These are phyloP conservation scores for Arvicanthis niloticus DNA, from an alignment of 2,113 vertebrate genomes.

Conservation along the genomic window DNA sequence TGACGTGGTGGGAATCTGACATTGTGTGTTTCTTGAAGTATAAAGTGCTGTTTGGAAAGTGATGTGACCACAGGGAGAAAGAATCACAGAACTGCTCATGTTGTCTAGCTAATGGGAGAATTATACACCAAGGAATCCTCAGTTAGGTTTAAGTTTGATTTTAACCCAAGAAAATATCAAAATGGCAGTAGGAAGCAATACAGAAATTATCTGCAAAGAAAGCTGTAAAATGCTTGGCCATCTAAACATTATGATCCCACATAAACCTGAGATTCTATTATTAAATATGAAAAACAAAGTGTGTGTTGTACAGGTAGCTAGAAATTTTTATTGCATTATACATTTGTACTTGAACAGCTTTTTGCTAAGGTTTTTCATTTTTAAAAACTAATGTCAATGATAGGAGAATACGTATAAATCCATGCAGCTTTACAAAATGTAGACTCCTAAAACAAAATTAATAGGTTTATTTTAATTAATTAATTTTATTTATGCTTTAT, in stretches of 20 bases:
- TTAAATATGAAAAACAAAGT: constrained; percentile 7
- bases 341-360: constrained; percentile 17
- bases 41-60: neutral
- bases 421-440: neutral
- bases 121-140: neutral
- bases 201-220: neutral
- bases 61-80: neutral
- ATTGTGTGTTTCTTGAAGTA: neutral
- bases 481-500: neutral
- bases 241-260: neutral
- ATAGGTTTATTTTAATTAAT: neutral
- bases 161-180: neutral
- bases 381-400: neutral
- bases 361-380: constrained; percentile 7
- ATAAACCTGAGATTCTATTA: neutral
- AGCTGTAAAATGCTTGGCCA: neutral
- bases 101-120: neutral
- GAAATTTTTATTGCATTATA: neutral
- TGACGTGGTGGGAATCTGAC: neutral
- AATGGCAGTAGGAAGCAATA: neutral
- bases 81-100: neutral
- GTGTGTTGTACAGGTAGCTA: neutral
- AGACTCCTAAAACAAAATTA: constrained; percentile 47
- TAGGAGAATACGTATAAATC: neutral
- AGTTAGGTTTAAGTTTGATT: neutral